Base-by-base conservation (phyloP, 2,888 invertebrate genomes). In the Diarsia rubi region DNA sequence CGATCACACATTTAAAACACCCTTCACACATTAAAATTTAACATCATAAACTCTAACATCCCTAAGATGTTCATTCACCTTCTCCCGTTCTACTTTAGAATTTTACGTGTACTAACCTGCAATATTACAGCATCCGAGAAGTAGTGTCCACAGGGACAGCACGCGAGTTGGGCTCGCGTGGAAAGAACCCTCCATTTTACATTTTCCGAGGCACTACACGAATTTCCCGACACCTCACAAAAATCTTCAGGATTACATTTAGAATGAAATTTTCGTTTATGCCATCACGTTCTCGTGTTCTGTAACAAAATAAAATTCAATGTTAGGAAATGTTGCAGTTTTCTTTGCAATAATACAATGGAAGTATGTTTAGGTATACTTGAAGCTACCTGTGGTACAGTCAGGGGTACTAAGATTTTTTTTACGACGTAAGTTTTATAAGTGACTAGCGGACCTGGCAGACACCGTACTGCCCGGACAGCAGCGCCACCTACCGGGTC, bases 41-140 rank as follows among this genome's bases (percentile, higher is more conserved):
- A 24, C 2, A 54, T 42, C n/a, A 54, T 54, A 2, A 14, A 27
- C 27, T 27, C 27, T 27, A 31, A n/a, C 31, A 69, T 12, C 3
- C 44, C 31, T 47, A 27, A 31, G 11, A 21, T 27, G 21, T 21
- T 31, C 37, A 24, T 42, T 27, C n/a, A 42, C 3, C 6, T n/a
- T 65, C 14, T 49, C n/a, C 37, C n/a, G 45, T 37, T 27, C 2
- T 16, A 66, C 42, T 79, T 37, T 73, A 66, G n/a, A 52, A 69
- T 63, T 73, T 62, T 8, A 62, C 42, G 14, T 42, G 42, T 62
- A 89, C 92, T 89, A 67, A 95, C 95, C 95, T 91, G 94, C 93
- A 73, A 94, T 93, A 84, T 94, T 94, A 87, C 95, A 94, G 88
- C 93, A 94, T 71, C 94, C 94, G 68, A 95, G 93, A 31, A 95